Evolutionary conservation across 2,888 invertebrate species (phyloP).

Genomic region (Gari tellinella): DNA sequence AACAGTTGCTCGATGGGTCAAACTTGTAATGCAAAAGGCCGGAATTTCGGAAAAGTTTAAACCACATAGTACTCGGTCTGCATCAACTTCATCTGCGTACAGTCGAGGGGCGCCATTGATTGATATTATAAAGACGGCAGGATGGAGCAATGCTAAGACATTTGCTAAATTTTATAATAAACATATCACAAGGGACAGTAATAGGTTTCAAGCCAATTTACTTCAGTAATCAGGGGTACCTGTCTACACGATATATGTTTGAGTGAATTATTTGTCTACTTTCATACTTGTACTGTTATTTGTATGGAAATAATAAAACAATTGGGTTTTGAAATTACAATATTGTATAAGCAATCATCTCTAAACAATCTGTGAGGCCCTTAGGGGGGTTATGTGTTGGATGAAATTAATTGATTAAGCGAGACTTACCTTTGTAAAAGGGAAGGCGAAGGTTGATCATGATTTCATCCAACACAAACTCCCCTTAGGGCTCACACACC

Average conservation of each 20-base stretch:
- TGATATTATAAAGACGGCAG: conserved; percentile 18
- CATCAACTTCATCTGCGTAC: conserved; percentile 13
- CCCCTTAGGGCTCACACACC: neutral
- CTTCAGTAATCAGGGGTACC: neutral
- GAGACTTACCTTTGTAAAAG: too few species aligned
- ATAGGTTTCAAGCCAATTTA: neutral
- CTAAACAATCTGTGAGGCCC: conserved; percentile 17
- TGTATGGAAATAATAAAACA: neutral
- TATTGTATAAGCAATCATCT: conserved; percentile 14
- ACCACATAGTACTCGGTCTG: conserved; percentile 12
- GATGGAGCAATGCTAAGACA: conserved; percentile 15
- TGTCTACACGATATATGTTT: neutral
- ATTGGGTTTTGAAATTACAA: too few species aligned
- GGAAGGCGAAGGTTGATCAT: too few species aligned
- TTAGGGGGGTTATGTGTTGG: too few species aligned
- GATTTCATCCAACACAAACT: too few species aligned
- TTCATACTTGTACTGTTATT: neutral
- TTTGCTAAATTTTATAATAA: conserved; percentile 18
- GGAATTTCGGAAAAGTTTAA: conserved; percentile 9
- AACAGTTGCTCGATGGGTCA: conserved; percentile 19
- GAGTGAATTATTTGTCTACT: too few species aligned
- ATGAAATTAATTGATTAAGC: too few species aligned
- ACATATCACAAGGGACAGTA: neutral
- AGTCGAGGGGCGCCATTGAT: conserved; percentile 1
- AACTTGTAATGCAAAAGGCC: conserved; percentile 14